Evolutionary conservation across 1,140 invertebrate species (phyloP), one percentile per base, ranked within the genome.

Genomic region (Hyles vespertilio): DNA sequence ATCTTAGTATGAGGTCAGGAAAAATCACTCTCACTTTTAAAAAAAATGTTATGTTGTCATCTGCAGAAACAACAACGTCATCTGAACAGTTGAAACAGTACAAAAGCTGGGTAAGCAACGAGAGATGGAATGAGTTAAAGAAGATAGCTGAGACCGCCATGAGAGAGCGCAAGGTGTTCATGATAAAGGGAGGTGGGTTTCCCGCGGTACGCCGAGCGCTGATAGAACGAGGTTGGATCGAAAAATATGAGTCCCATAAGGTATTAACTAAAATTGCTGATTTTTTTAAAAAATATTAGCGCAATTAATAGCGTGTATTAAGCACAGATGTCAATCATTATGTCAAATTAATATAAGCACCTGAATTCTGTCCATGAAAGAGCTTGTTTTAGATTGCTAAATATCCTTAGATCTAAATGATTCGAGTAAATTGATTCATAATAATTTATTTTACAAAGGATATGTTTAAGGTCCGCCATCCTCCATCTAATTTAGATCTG

Each of bases 161-260:
- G 79, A 89, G 76, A 61, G 87, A 89, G n/a, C 81, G 65, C 34
- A 89, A 87, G 68, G 81, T 90, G 36, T 90, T 90, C 63, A 84
- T 89, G 79, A 90, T 90, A 59, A 90, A 89, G 58, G 87, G 89
- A 2, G 89, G 89, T 46, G 89, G 89, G 3, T 92, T 91, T 81
- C 87, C 90, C 1, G 86, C 90, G 0, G 80, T 92, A 2, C 78
- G 91, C 0, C 74, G 87, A 44, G 91, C 92, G n/a, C 78, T 93
- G 1, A 49, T 91, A 0, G 84, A 91, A 49, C 79, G 92, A 32
- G 92, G 92, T 3, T 93, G 92, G 92, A 77, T 93, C 2, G 92
- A 93, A 68, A 93, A 93, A 78, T 87, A 91, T 65, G 92, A 93
- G 70, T 81, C 90, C 32, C 89, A 90, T 65, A 90, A 90, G 79